Base-by-base conservation (phyloP, 2,113 vertebrate species). In the Corapipo altera region DNA sequence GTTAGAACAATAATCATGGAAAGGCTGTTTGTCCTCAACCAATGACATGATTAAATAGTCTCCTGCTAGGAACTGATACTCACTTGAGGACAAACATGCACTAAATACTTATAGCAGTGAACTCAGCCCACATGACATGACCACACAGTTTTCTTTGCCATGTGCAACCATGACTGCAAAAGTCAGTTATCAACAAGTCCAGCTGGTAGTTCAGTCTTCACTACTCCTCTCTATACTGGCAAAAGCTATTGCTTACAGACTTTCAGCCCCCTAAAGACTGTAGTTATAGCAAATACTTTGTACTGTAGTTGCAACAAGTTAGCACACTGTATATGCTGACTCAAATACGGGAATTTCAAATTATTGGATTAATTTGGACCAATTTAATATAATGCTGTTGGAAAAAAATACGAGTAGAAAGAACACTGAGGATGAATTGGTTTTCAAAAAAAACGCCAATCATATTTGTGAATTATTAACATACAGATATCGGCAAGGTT, bases 71-170 rank as follows among this genome's bases (percentile, higher is more conserved):
- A 92, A 57, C 2, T 2, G 67, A 43, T 8, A 41, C 20, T 79
- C 30, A 8, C 15, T 71, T 61, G 11, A 76, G 48, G 35, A 85
- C 18, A 64, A 91, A 69, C 32, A 75, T 19, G 32, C 39, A 66
- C 19, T 0, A 0, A 79, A n/a, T 26, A n/a, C 19, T 54, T 46
- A 11, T 0, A 72, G 49, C 66, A 78, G 28, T 37, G 46, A 70
- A 62, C 65, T 54, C 54, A 12, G 5, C 32, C 71, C 33, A 27
- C 10, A 39, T 2, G 19, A 74, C 8, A 59, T 8, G 11, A 72
- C 8, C 6, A 32, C 5, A 5, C 9, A 33, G 19, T 48, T 85
- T 85, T 81, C 32, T 67, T 83, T 52, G 48, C 30, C 23, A 18
- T 6, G 3, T 26, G 33, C 37, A 86, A 57, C 22, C 49, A 65